phyloP scores from a whole-genome alignment of 2,888 invertebrate genomes.

The Eurytoma adleriae region DNA sequence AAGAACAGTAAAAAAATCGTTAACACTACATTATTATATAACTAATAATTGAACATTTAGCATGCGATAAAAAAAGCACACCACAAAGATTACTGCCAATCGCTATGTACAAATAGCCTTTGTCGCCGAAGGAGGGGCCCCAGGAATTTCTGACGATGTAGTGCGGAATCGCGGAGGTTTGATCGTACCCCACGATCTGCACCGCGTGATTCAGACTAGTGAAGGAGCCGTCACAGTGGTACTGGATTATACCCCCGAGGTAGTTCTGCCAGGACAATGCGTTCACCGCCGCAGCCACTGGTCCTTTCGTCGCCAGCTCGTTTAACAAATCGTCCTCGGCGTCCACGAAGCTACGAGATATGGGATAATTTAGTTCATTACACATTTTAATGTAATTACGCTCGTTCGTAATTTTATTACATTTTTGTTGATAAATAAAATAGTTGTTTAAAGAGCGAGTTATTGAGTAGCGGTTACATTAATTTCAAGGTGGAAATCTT shows the following conservation, averaged over 20 bases:
- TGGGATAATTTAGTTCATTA: background rate
- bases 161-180: constrained; percentile 83
- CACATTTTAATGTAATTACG: background rate
- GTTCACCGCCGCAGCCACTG: constrained; percentile 88
- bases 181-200: constrained; percentile 89
- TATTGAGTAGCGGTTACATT: too few relatives aligned
- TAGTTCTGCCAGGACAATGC: constrained; percentile 92
- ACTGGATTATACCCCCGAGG: constrained; percentile 89
- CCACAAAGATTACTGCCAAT: constrained; percentile 89
- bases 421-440: too few relatives aligned
- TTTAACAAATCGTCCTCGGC: constrained; percentile 81
- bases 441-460: background rate
- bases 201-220: constrained; percentile 88
- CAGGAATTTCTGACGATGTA: constrained; percentile 92
- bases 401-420: too few relatives aligned
- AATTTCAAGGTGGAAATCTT: background rate
- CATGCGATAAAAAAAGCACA: constrained; percentile 64
- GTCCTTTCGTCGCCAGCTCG: constrained; percentile 84
- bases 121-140: constrained; percentile 86
- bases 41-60: background rate
- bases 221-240: constrained; percentile 83
- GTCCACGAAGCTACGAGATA: constrained; percentile 79
- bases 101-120: constrained; percentile 87
- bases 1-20: constrained; percentile 46
- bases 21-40: background rate